Conservation (phyloP, 2,888 invertebrate species). For the Leistus spinibarbis region DNA sequence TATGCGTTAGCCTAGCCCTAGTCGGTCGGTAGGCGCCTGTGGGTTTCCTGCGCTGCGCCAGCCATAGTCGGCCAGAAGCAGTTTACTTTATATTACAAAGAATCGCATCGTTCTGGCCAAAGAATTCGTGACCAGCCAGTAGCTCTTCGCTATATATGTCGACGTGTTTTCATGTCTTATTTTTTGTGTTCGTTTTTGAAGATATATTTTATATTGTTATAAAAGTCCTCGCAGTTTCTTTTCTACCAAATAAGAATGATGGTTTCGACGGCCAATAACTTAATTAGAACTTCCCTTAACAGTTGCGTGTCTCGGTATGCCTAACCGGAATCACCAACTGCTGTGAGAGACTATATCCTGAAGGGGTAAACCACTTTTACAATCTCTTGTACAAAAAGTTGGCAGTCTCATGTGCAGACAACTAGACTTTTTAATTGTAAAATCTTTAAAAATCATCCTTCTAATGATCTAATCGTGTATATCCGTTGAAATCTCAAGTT, state of each 20-base stretch:
- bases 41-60: neutral
- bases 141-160: neutral
- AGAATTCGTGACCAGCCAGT: neutral
- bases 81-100: conserved; percentile 2
- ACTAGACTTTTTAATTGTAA: too few species aligned
- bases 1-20: neutral
- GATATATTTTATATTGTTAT: conserved; percentile 15
- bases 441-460: too few species aligned
- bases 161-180: too few species aligned
- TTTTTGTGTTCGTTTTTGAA: too few species aligned
- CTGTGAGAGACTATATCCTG: neutral
- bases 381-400: too few species aligned
- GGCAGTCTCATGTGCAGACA: too few species aligned
- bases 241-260: neutral
- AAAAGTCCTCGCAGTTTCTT: neutral
- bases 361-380: neutral
- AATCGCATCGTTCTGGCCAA: neutral
- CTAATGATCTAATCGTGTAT: too few species aligned
- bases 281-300: conserved; percentile 14
- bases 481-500: too few species aligned
- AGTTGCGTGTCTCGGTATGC: conserved; percentile 22
- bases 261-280: conserved; percentile 21
- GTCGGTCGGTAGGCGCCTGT: neutral
- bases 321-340: conserved; percentile 17
- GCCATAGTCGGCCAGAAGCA: neutral